A percentile compares a stretch with the other conserved stretches of the same genome.
phyloP scores from a whole-genome alignment of 2,797 vertebrate genomes.

The Sarcophilus harrisii region DNA sequence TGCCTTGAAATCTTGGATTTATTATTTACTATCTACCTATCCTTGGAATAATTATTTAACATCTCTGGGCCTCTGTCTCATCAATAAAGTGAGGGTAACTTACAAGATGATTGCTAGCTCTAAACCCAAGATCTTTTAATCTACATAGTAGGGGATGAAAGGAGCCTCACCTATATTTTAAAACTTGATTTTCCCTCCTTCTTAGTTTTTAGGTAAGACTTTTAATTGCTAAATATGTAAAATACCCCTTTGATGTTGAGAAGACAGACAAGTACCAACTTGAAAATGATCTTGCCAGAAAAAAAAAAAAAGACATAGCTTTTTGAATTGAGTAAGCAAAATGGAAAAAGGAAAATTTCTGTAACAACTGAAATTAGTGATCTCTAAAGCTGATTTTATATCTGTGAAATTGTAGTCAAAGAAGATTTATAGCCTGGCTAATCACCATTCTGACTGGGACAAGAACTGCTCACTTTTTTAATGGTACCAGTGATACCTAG shows the following conservation, averaged over 20 bases:
- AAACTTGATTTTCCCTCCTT: not conserved
- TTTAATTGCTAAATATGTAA: not conserved
- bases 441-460: not conserved
- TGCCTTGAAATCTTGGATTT: not conserved
- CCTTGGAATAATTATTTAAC: not conserved
- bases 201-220: not conserved
- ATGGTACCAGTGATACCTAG: not conserved
- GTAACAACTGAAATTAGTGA: not conserved
- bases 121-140: not conserved
- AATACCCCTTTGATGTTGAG: not conserved
- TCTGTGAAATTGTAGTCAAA: not conserved
- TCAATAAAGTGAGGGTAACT: not conserved
- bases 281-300: not conserved
- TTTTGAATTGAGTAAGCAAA: not conserved
- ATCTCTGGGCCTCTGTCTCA: not conserved
- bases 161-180: not conserved
- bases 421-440: not conserved
- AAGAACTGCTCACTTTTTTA: not conserved
- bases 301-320: not conserved
- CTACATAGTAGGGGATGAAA: not conserved
- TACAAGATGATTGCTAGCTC: not conserved
- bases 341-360: not conserved
- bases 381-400: not conserved
- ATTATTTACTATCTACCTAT: not conserved
- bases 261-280: slow-evolving; percentile 1